Percentiles rank a stretch among this genome's conserved stretches.
phyloP scores from a whole-genome alignment of 1,140 invertebrate species.

The Orius insidiosus region DNA sequence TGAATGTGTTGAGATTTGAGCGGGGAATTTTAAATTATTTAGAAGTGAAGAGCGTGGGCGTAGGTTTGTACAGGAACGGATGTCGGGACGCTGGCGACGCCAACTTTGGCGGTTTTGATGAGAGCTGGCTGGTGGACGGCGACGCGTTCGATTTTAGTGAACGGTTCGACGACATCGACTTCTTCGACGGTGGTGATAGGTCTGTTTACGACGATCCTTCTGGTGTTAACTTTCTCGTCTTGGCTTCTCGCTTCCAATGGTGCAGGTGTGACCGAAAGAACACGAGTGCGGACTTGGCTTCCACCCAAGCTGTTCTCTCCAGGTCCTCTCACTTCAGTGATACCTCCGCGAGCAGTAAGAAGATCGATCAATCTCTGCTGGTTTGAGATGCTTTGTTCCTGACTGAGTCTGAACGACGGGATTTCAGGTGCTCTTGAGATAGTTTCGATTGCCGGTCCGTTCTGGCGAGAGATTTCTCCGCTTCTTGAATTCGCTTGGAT shows the following conservation, averaged over 20 bases:
- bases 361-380: constrained; percentile 32
- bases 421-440: constrained; percentile 20
- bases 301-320: constrained; percentile 22
- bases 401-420: constrained; percentile 22
- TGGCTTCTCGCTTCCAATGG: constrained; percentile 29
- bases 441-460: neutral
- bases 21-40: neutral
- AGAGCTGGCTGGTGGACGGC: constrained; percentile 31
- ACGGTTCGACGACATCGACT: constrained; percentile 36
- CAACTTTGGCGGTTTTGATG: constrained; percentile 29
- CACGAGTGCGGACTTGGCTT: constrained; percentile 28
- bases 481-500: too few relatives aligned
- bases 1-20: too few relatives aligned
- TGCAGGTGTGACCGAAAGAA: constrained; percentile 37
- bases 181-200: constrained; percentile 43
- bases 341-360: constrained; percentile 27
- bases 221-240: constrained; percentile 37
- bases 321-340: constrained; percentile 26
- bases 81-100: constrained; percentile 28
- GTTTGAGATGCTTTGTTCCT: constrained; percentile 29
- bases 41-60: constrained; percentile 27
- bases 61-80: constrained; percentile 25
- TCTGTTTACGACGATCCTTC: constrained; percentile 39
- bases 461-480: too few relatives aligned
- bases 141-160: constrained; percentile 32